Evolutionary conservation across 2,113 vertebrate species (phyloP).

Genomic region (Apaloderma vittatum): DNA sequence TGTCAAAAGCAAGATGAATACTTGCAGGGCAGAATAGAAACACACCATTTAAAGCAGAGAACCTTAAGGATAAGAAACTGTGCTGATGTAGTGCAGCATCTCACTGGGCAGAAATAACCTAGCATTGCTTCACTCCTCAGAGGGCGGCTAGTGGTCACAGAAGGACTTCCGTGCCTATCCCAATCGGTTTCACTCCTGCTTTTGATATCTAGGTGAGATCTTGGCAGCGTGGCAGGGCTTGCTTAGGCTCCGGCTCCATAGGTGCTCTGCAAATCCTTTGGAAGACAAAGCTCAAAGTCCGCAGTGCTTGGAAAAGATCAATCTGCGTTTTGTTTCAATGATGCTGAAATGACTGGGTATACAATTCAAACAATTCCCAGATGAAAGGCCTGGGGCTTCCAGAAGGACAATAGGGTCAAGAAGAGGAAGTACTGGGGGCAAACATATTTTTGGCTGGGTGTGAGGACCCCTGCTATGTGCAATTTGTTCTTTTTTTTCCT

Average conservation of each 20-base stretch:
- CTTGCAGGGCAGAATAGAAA: background rate
- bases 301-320: background rate
- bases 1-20: background rate
- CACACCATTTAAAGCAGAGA: accelerated
- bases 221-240: background rate
- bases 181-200: background rate
- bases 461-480: background rate
- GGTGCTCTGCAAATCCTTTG: background rate
- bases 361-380: background rate
- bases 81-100: accelerated
- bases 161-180: background rate
- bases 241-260: background rate
- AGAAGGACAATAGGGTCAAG: slow-evolving; percentile 18
- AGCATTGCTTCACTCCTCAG: background rate
- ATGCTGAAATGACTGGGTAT: background rate
- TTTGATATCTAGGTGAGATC: background rate
- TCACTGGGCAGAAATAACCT: background rate
- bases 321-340: accelerated
- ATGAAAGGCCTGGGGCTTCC: background rate
- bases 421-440: background rate
- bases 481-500: background rate
- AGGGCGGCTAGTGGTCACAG: background rate
- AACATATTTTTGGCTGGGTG: background rate
- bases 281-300: background rate
- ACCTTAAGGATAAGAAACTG: background rate